phyloP scores from a whole-genome alignment of 2,888 invertebrate genomes.

The Stenurella melanura region DNA sequence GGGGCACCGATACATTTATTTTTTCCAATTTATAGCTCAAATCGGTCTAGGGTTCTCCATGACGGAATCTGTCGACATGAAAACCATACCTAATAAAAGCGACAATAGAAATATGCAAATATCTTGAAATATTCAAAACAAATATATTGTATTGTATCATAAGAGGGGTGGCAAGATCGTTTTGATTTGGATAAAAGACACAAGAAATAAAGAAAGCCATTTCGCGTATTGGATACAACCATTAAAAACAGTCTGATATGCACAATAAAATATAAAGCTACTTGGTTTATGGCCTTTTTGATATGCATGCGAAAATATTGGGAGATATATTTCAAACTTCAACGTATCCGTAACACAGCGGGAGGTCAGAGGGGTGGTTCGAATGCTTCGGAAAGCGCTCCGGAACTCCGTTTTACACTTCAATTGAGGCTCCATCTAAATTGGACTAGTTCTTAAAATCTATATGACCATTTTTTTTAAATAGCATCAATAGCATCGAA shows the following conservation, averaged over 20 bases:
- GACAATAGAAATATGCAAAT: conserved; percentile 53
- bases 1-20: no score
- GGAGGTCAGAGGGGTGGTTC: conserved; percentile 55
- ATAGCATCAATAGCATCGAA: no score
- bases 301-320: conserved; percentile 70
- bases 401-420: conserved; percentile 45
- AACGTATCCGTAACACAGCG: conserved; percentile 61
- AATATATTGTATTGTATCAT: conserved; percentile 43
- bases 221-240: conserved; percentile 70
- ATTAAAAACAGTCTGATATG: conserved; percentile 71
- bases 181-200: conserved; percentile 59
- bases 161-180: conserved; percentile 50
- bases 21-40: neutral
- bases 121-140: conserved; percentile 42
- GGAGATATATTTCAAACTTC: conserved; percentile 69
- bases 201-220: conserved; percentile 63
- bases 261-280: conserved; percentile 70
- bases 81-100: conserved; percentile 38
- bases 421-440: conserved; percentile 3
- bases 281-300: conserved; percentile 70
- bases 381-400: conserved; percentile 34
- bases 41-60: neutral
- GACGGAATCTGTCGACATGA: conserved; percentile 2
- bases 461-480: no score
- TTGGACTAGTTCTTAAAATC: neutral